Percentiles rank a stretch among this genome's conserved stretches.
Evolutionary conservation across 1,140 invertebrate species (phyloP).

Genomic region (Drosophila sp.): DNA sequence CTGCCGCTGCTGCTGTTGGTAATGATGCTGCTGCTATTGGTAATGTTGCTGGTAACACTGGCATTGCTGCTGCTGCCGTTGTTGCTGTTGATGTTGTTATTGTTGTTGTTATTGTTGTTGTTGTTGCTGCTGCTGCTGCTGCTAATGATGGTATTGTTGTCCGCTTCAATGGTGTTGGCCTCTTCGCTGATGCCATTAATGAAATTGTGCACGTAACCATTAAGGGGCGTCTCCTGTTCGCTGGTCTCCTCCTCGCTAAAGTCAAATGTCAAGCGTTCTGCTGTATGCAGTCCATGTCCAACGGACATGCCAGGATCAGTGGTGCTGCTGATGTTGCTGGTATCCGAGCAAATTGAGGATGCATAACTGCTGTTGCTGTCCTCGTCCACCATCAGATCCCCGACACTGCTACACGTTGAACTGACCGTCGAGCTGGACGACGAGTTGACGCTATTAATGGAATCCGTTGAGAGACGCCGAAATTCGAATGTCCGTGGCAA

Average conservation of each 20-base stretch:
- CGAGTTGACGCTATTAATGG: conserved; percentile 45
- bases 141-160: conserved; percentile 16
- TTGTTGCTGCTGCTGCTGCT: background rate
- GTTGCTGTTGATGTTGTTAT: background rate
- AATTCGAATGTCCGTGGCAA: conserved; percentile 90
- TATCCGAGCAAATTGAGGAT: conserved; percentile 20
- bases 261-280: conserved; percentile 68
- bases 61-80: conserved; percentile 5
- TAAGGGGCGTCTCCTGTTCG: conserved; percentile 71
- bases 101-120: background rate
- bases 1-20: conserved; percentile 1
- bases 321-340: conserved; percentile 8
- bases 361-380: conserved; percentile 51
- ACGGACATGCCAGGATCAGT: conserved; percentile 51
- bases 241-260: conserved; percentile 71
- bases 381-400: conserved; percentile 66
- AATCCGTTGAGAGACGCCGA: conserved; percentile 85
- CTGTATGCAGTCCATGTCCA: conserved; percentile 12
- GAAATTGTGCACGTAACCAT: conserved; percentile 80
- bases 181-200: conserved; percentile 82
- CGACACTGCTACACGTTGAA: conserved; percentile 33
- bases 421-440: conserved; percentile 85
- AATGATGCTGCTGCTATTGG: conserved; percentile 2
- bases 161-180: conserved; percentile 29
- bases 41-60: background rate